Base-by-base conservation (phyloP, 1,140 invertebrate genomes). In the Ostrea denselamellosa region DNA sequence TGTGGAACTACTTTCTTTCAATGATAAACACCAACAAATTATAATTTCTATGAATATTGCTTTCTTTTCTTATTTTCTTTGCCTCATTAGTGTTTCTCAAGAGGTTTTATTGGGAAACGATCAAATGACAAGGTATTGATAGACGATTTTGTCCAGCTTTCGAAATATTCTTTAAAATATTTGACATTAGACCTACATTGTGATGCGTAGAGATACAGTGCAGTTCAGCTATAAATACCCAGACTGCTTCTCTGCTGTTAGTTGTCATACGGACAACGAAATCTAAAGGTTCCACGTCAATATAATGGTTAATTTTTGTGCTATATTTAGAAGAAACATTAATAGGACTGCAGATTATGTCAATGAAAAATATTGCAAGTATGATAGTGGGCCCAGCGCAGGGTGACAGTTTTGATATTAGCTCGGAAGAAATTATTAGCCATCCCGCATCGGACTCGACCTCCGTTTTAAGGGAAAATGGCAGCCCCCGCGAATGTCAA, bases 341-440 rank as follows among this genome's bases (percentile, higher is more conserved):
- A n/a, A 90, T 62, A 77, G 62, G 85, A 68, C 34, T 85, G 56
- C 25, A 68, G 3, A 85, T 85, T 54, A 90, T 85, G 65, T 87
- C 65, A 44, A 87, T 87, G 88, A 91, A 90, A 85, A 88, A 83
- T 83, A 85, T 87, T 71, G 81, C 88, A 89, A 85, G 62, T 88
- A 91, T 90, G 90, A 90, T 84, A 89, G 91, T 88, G 90, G 91
- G 89, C 86, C 89, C 65, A 89, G 87, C 85, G 89, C 91, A 85
- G 91, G 91, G 34, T 91, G 90, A 91, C 84, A 77, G 84, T 83
- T 88, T 86, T 25, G 68, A 51, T 62, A 82, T 68, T 22, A 87
- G 86, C 54, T 82, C 82, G 19, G 88, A 87, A 51, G 89, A 91
- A 85, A 89, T 85, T 51, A 87, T 56, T 68, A 83, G 56, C 22